These are phyloP conservation scores for Telmatochromis brichardi DNA, from an alignment of 2,113 vertebrate genomes.

Conservation along the genomic window DNA sequence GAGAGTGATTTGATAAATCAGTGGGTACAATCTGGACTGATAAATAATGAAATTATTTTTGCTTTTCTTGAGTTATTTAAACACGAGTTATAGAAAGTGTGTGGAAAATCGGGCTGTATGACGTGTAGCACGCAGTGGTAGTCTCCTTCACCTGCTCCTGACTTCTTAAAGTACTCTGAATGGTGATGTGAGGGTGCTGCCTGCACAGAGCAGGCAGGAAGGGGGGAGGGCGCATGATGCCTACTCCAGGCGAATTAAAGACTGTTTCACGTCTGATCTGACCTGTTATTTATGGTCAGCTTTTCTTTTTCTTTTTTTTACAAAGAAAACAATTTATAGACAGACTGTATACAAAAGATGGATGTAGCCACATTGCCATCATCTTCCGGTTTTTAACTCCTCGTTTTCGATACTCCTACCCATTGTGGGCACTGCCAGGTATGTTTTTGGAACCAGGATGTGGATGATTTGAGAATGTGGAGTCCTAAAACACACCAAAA, in stretches of 20 bases:
- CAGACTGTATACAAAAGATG: neutral
- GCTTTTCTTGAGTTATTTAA: neutral
- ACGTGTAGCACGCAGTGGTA: neutral
- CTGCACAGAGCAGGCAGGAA: neutral
- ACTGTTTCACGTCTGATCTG: neutral
- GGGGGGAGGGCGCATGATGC: neutral
- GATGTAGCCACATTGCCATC: neutral
- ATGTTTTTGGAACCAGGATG: neutral
- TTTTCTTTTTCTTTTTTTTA: neutral
- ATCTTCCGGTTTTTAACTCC: neutral
- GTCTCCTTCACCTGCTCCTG: neutral
- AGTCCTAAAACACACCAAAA: neutral
- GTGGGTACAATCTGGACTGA: neutral
- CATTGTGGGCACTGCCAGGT: neutral
- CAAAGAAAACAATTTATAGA: neutral
- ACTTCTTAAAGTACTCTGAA: neutral
- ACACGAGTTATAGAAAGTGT: neutral
- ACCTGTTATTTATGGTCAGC: neutral
- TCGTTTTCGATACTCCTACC: neutral
- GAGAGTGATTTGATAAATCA: neutral
- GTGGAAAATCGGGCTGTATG: neutral
- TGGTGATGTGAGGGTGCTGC: neutral
- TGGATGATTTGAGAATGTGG: neutral
- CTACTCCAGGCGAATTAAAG: neutral
- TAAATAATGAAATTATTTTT: neutral